A percentile compares a stretch with the other conserved stretches of the same genome.
Evolutionary conservation across 2,888 invertebrate species (phyloP).

Genomic region (Pteria penguin): DNA sequence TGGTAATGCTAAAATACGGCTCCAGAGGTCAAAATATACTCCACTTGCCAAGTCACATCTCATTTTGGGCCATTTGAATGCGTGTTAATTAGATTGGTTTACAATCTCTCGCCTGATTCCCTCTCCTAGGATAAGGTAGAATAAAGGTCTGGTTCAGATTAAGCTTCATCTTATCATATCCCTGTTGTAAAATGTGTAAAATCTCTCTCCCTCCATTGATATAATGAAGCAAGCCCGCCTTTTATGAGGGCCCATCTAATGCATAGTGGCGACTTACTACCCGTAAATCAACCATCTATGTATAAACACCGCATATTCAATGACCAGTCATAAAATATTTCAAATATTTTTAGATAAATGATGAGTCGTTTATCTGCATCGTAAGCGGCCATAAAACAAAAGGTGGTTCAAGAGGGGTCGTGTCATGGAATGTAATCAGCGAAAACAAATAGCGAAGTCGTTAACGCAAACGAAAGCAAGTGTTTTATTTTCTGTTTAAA

Average conservation of each 20-base stretch:
- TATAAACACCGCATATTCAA: neutral
- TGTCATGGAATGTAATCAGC: neutral
- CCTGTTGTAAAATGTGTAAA: neutral
- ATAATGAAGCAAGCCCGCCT: neutral
- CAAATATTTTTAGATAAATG: slow-evolving; percentile 13
- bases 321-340: neutral
- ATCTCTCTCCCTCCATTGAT: neutral
- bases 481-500: too few relatives aligned
- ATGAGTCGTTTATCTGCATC: neutral
- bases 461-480: neutral
- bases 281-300: slow-evolving; percentile 1
- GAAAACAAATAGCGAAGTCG: neutral
- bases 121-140: neutral
- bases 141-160: neutral
- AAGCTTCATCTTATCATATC: neutral
- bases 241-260: neutral
- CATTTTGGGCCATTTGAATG: neutral
- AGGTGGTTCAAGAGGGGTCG: neutral
- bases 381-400: neutral
- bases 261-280: slow-evolving; percentile 5
- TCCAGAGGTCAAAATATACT: neutral
- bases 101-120: neutral
- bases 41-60: neutral
- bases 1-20: neutral
- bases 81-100: neutral